Percentiles rank a stretch among this genome's conserved stretches.
Evolutionary conservation across 37 sponge, comb jelly and placozoan species (phyloP).

Genomic region (Lycopodina hypogea): DNA sequence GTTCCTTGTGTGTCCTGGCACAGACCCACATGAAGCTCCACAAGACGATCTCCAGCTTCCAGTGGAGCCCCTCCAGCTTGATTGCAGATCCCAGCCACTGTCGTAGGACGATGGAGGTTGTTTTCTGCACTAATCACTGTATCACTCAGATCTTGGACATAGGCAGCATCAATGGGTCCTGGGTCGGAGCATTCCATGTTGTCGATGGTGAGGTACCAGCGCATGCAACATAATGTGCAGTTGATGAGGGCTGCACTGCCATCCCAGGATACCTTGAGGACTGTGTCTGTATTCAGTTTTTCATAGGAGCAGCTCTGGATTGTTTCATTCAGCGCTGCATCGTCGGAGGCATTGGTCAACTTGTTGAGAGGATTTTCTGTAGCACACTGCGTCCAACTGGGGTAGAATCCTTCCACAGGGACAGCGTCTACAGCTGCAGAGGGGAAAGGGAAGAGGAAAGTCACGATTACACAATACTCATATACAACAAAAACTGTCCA

Average conservation of each 20-base stretch:
- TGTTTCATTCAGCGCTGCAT: background rate
- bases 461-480: no score
- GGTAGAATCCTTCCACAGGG: constrained; percentile 22
- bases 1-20: background rate
- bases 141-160: constrained; percentile 26
- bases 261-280: constrained; percentile 52
- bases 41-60: background rate
- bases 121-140: background rate
- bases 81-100: constrained; percentile 43
- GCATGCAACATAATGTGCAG: constrained; percentile 58
- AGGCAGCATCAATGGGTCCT: constrained; percentile 54
- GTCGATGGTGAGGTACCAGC: constrained; percentile 57
- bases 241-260: constrained; percentile 48
- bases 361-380: constrained; percentile 16
- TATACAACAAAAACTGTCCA: no score
- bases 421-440: constrained; percentile 1
- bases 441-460: background rate
- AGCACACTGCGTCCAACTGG: constrained; percentile 41
- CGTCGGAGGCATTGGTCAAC: background rate
- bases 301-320: constrained; percentile 29
- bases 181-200: constrained; percentile 49
- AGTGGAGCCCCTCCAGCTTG: background rate
- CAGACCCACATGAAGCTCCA: constrained; percentile 28
- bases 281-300: constrained; percentile 23
- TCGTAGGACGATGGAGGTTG: constrained; percentile 24